phyloP scores from a whole-genome alignment of 2,797 vertebrate genomes.

The Cephalopachus bancanus region DNA sequence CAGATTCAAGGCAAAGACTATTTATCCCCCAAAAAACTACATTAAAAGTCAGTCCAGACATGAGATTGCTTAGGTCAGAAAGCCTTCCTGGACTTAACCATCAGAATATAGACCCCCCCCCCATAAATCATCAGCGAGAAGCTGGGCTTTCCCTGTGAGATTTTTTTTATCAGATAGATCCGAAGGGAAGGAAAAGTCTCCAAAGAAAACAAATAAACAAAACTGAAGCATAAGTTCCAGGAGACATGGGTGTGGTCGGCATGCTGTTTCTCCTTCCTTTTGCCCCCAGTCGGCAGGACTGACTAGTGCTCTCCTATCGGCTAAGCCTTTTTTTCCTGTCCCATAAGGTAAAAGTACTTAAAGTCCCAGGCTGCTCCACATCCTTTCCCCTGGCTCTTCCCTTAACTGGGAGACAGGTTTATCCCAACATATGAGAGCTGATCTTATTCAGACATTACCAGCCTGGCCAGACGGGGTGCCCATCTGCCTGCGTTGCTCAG shows the following conservation, averaged over 20 bases:
- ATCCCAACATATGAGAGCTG: not conserved
- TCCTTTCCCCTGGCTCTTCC: not conserved
- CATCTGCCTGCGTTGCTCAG: not conserved
- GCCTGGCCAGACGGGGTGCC: not conserved
- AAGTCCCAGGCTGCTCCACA: not conserved
- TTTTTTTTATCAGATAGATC: not conserved
- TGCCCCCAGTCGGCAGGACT: accelerated
- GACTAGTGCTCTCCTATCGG: not conserved
- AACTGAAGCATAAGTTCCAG: not conserved
- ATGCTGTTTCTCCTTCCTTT: accelerated
- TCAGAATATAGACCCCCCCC: not conserved
- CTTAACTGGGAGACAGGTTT: not conserved
- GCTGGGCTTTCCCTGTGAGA: not conserved
- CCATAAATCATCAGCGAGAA: not conserved
- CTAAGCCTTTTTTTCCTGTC: not conserved
- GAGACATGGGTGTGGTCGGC: not conserved
- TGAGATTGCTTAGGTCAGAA: not conserved
- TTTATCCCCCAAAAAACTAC: not conserved
- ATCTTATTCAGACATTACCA: not conserved
- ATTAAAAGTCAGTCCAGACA: conserved; percentile 1
- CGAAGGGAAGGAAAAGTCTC: conserved; percentile 18
- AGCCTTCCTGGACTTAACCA: not conserved
- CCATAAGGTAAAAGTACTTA: not conserved
- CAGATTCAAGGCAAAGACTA: conserved; percentile 16
- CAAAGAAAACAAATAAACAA: conserved; percentile 16